Evolutionary conservation across 2,888 invertebrate genomes (phyloP).

Genomic region (Drosophila atripex): DNA sequence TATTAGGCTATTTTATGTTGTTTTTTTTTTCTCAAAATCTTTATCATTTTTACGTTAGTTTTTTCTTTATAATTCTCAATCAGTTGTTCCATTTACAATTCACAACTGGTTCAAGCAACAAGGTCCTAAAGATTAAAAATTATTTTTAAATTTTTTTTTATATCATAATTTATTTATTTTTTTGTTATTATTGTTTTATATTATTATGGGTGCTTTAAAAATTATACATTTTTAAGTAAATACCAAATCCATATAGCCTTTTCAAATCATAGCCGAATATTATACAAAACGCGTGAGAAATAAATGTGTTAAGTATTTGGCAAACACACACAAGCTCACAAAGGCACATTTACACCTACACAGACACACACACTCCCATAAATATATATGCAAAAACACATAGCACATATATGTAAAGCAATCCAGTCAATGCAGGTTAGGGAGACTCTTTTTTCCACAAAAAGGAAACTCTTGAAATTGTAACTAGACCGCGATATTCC

Average conservation of each 20-base stretch:
- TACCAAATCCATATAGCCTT: neutral
- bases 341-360: neutral
- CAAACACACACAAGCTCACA: slow-evolving; percentile 8
- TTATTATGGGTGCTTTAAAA: too few species aligned
- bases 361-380: neutral
- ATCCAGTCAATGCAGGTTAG: slow-evolving; percentile 42
- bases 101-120: too few species aligned
- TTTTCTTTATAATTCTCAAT: too few species aligned
- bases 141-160: too few species aligned
- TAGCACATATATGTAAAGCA: neutral
- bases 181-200: too few species aligned
- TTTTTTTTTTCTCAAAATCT: too few species aligned
- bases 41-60: too few species aligned
- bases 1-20: too few species aligned
- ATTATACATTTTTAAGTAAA: neutral
- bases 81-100: too few species aligned
- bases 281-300: slow-evolving; percentile 3
- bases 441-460: slow-evolving; percentile 54
- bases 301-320: slow-evolving; percentile 29
- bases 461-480: slow-evolving; percentile 64
- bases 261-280: neutral
- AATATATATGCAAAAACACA: neutral
- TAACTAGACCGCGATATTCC: slow-evolving; percentile 66
- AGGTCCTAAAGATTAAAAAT: too few species aligned
- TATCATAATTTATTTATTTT: too few species aligned